Base-by-base conservation (phyloP, 2,113 vertebrate genomes). In the Xenotilapia caudafasciata region DNA sequence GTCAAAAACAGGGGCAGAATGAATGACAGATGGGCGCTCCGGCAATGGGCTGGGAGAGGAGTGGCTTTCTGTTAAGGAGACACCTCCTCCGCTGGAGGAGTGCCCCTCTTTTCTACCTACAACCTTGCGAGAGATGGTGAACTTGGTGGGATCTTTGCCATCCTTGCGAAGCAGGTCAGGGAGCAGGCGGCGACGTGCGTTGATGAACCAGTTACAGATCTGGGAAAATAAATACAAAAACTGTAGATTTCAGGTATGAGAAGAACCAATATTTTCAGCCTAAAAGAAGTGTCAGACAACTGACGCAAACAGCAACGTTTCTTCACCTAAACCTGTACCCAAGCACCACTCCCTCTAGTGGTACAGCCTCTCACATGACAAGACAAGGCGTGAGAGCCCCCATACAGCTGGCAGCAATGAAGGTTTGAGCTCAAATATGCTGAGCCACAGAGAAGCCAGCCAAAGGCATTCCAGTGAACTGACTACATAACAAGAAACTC, bases 151-250 rank as follows among this genome's bases (percentile, higher is more conserved):
- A 92, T 99, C 98, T 94, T 98, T 98, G 73, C 98, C 99, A 0
- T 99, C 98, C 87, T 97, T 98, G 82, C 98, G 97, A 80, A 99
- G 97, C 93, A 99, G 97, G 92, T 99, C 98, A 0, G 98, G 99
- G 5, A 99, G 97, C 80, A 99, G 97, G 56, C 99, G 96, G 26
- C 99, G 96, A 5, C 99, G 95, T 2, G 98, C 99, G 0, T 99
- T 99, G 94, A 99, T 99, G 93, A 99, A 99, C 99, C 99, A 99
- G 95, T 99, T 99, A 91, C 98, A 99, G 86, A 99, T 99, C 98
- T 99, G 92, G 17, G 60, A 21, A 68, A 38, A 68, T 13, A 38
- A 65, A 65, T 38, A 65, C 19, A n/a, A 35, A 62, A 35, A 12
- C 4, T 2, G 10, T 65, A 38, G 33, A 35, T 17, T 9, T 49